Conservation (phyloP, 2,888 invertebrate species). For the Sarcophaga carnaria region DNA sequence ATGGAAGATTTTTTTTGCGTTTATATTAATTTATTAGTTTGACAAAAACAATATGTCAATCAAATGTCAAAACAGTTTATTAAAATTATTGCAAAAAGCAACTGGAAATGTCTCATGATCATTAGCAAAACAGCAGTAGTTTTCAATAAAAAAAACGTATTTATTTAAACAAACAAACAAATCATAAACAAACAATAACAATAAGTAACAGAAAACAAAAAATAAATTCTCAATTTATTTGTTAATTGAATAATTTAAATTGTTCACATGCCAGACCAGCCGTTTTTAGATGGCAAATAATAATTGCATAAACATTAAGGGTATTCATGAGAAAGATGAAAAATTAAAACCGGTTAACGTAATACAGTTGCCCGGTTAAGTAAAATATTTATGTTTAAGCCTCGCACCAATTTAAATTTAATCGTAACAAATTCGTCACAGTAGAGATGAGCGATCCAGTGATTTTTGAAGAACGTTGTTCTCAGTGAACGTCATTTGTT, state of each 20-base stretch:
- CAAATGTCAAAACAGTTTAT: constrained; percentile 67
- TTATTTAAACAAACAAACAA: constrained; percentile 41
- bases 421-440: too few relatives aligned
- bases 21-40: not conserved
- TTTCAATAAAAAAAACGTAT: not conserved
- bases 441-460: too few relatives aligned
- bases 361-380: too few relatives aligned
- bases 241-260: constrained; percentile 63
- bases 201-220: not conserved
- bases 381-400: not conserved
- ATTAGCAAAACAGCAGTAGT: not conserved
- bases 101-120: not conserved
- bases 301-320: constrained; percentile 12
- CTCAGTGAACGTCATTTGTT: too few relatives aligned
- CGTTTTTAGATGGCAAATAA: constrained; percentile 24
- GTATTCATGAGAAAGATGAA: not conserved
- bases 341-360: too few relatives aligned
- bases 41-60: constrained; percentile 55
- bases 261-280: constrained; percentile 33
- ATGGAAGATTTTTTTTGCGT: not conserved
- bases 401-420: too few relatives aligned
- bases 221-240: constrained; percentile 47
- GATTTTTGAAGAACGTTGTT: too few relatives aligned
- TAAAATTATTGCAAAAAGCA: constrained; percentile 36
- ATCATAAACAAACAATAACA: constrained; percentile 25